Base-by-base conservation (phyloP, 2,797 vertebrate genomes). In the Varecia variegata region DNA sequence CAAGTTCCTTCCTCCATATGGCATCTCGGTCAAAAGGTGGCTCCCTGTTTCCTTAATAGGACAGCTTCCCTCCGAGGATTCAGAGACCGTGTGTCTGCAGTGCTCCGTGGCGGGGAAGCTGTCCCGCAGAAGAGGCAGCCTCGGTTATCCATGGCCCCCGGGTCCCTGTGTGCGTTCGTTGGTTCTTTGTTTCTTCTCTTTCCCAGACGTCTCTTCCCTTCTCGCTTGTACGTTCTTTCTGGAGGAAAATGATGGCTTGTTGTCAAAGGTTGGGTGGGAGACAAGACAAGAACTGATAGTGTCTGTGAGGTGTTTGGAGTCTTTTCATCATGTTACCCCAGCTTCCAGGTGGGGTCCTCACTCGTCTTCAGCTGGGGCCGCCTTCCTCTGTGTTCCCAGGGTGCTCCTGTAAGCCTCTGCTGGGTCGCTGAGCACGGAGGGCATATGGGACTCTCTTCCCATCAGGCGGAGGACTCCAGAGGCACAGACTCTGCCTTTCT, bases 1-100 rank as follows among this genome's bases (percentile, higher is more conserved):
- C 38, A 30, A 2, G 50, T 76, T 92, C 73, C 40, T 77, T 80
- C 56, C 67, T 89, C 82, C 79, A 32, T 86, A 27, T 94, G 92
- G 76, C 74, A 17, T 93, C 95, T 95, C 84, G 30, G 93, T 91
- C 86, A 65, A 52, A 62, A 83, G 71, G 82, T 32, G 38, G 30
- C 23, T 81, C 84, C 92, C 60, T 40, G 47, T 95, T 93, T 92
- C 84, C 71, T 70, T 15, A 58, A n/a, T 12, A 38, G 82, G 20
- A 32, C 71, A 35, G 8, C 73, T 85, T 92, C 87, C 81, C 85
- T 93, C 32, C 6, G 25, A 58, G 68, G 58, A n/a, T 27, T 38
- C 70, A 25, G 68, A 47, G 67, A 8, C 90, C 35, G 52, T 88
- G 76, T 65, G 1, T 47, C 30, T 12, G 47, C 11, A 14, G n/a